A percentile compares a stretch with the other conserved stretches of the same genome.
Conservation (phyloP, 1,140 invertebrate genomes). For the Mactra quadrangularis region DNA sequence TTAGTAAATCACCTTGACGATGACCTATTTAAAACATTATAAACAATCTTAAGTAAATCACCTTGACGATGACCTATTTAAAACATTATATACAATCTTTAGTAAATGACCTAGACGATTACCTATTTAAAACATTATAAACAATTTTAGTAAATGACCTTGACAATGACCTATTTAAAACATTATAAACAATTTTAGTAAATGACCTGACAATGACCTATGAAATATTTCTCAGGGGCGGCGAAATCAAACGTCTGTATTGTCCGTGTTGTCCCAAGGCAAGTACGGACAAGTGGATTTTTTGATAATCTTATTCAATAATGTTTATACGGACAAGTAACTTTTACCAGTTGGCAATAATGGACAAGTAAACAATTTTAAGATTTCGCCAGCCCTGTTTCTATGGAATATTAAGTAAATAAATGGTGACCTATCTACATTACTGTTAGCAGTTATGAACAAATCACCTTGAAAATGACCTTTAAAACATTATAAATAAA, state of each 20-base stretch:
- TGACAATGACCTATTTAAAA: conserved; percentile 71
- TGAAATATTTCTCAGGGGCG: not conserved
- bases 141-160: not conserved
- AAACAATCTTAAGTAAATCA: not conserved
- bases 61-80: conserved; percentile 71
- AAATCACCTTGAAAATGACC: conserved; percentile 67
- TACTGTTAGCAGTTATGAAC: not conserved
- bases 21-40: conserved; percentile 62
- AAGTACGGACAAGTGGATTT: too few relatives aligned
- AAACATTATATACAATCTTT: not conserved
- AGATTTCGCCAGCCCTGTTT: too few relatives aligned
- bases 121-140: conserved; percentile 54
- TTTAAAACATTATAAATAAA: conserved; percentile 30
- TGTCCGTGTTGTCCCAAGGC: too few relatives aligned
- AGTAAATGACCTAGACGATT: conserved; percentile 64
- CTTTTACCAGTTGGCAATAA: too few relatives aligned
- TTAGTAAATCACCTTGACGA: conserved; percentile 59
- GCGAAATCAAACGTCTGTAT: too few relatives aligned
- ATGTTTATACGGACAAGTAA: conserved; percentile 67
- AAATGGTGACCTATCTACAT: conserved; percentile 69
- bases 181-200: conserved; percentile 33
- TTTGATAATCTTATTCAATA: conserved; percentile 65
- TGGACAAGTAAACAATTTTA: too few relatives aligned
- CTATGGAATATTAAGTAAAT: conserved; percentile 72
- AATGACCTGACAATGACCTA: conserved; percentile 77